A percentile compares a stretch with the other conserved stretches of the same genome.
Conservation (phyloP, 2,113 vertebrate genomes). For the Salminus brasiliensis region DNA sequence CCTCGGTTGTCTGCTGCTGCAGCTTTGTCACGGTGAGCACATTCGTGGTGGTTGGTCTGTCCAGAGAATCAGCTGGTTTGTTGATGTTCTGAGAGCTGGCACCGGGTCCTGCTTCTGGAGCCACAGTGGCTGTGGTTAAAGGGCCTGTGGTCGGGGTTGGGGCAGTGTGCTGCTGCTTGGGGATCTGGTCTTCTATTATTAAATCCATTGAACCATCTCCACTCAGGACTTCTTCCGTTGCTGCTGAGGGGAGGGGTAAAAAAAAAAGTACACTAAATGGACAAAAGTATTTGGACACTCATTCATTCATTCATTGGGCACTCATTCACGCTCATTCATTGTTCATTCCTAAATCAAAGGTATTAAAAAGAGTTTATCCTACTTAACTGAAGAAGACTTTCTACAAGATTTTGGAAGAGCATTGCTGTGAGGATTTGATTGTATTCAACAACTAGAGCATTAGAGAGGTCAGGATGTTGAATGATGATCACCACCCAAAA, state of each 20-base stretch:
- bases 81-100: not conserved
- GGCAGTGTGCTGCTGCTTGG: constrained; percentile 68
- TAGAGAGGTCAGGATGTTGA: too few species aligned
- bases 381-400: too few species aligned
- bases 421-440: too few species aligned
- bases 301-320: too few species aligned
- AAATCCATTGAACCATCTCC: constrained; percentile 81
- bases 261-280: too few species aligned
- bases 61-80: not conserved
- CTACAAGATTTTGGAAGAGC: too few species aligned
- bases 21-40: not conserved
- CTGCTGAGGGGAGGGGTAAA: constrained; percentile 21
- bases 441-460: too few species aligned
- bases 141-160: not conserved
- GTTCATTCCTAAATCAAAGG: too few species aligned
- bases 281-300: too few species aligned
- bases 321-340: too few species aligned
- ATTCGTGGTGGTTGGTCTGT: constrained; percentile 4
- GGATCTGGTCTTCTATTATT: constrained; percentile 84
- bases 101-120: not conserved
- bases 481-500: too few species aligned
- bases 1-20: not conserved
- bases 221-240: constrained; percentile 77
- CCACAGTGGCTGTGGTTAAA: constrained; percentile 1
- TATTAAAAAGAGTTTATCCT: too few species aligned